phyloP scores from a whole-genome alignment of 92 coral and sea anemone genomes.

The Montipora capitata region DNA sequence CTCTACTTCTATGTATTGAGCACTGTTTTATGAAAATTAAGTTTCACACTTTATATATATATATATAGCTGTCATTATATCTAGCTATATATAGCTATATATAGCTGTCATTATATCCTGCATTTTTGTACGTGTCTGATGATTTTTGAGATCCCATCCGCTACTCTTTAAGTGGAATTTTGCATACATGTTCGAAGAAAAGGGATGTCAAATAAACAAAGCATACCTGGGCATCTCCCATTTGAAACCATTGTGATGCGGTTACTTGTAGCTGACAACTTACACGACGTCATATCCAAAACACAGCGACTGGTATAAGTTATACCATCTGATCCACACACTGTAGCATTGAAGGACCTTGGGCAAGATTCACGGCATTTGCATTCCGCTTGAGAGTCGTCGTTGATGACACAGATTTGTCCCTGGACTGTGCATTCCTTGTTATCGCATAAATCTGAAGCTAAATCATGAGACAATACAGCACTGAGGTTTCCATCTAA shows the following conservation, averaged over 20 bases:
- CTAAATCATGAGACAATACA: not conserved
- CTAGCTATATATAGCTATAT: no score
- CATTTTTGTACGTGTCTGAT: no score
- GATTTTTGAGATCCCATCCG: no score
- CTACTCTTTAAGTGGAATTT: no score
- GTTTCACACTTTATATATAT: no score
- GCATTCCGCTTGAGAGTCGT: constrained; percentile 78
- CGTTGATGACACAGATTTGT: constrained; percentile 77
- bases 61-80: no score
- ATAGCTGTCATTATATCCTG: no score
- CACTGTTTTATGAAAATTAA: no score
- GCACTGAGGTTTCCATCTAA: no score
- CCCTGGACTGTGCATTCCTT: constrained; percentile 83
- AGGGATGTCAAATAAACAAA: not conserved
- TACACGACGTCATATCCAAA: constrained; percentile 94
- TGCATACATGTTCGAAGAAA: not conserved
- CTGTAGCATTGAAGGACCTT: constrained; percentile 32
- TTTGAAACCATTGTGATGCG: constrained; percentile 70
- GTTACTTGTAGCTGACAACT: constrained; percentile 50
- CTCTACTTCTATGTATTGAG: no score
- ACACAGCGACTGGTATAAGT: constrained; percentile 84
- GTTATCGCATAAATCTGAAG: constrained; percentile 70
- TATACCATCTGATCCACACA: constrained; percentile 92
- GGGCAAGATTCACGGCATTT: constrained; percentile 83
- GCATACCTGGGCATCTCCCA: constrained; percentile 75